phyloP scores from a whole-genome alignment of 2,797 vertebrate genomes.

The Gouania willdenowi region DNA sequence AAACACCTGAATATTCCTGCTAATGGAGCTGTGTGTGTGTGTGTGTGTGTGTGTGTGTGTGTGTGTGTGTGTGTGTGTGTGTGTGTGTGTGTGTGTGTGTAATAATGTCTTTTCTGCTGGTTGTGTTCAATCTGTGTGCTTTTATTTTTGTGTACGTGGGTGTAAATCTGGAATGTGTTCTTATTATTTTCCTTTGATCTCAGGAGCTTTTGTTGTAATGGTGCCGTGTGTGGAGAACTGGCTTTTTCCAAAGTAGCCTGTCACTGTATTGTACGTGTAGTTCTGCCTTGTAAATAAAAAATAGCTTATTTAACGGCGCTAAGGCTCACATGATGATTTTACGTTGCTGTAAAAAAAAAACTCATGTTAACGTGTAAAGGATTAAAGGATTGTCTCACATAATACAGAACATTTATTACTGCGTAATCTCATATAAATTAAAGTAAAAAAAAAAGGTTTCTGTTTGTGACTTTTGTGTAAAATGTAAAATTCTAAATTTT shows the following conservation, averaged over 20 bases:
- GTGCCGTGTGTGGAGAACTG: conserved; percentile 53
- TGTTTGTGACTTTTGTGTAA: too few relatives aligned
- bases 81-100: too few relatives aligned
- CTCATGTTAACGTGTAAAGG: too few relatives aligned
- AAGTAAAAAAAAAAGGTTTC: too few relatives aligned
- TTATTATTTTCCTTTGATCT: conserved; percentile 55
- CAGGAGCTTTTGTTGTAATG: conserved; percentile 61
- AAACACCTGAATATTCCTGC: too few relatives aligned
- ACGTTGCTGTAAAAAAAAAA: not conserved
- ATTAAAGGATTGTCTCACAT: too few relatives aligned
- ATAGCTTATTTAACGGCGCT: conserved; percentile 47
- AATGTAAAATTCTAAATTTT: too few relatives aligned
- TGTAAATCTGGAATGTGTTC: conserved; percentile 45
- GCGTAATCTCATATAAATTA: too few relatives aligned
- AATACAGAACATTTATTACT: too few relatives aligned
- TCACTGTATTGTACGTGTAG: conserved; percentile 59
- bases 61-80: too few relatives aligned
- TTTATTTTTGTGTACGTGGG: conserved; percentile 44
- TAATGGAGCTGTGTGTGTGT: too few relatives aligned
- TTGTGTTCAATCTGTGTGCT: conserved; percentile 42
- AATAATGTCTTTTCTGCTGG: conserved; percentile 24
- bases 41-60: too few relatives aligned
- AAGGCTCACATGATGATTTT: not conserved
- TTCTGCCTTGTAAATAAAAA: conserved; percentile 70
- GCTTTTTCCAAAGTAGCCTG: conserved; percentile 42